Conservation (phyloP, 2,113 vertebrate genomes). For the Oryctolagus cuniculus region mOryCun1.1 NC_091441.1:1335501-1336000, state of each 20-base stretch:
- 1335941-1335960: background rate
- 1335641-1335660: background rate
- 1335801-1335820: background rate
- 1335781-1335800: background rate
- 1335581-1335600: too few species aligned
- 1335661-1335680: background rate
- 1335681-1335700: background rate
- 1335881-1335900: background rate
- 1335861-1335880: background rate
- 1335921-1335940: background rate
- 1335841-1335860: background rate
- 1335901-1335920: too few species aligned
- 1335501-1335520: too few species aligned
- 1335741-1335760: background rate
- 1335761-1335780: too few species aligned
- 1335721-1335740: background rate
- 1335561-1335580: too few species aligned
- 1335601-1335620: accelerated
- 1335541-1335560: background rate
- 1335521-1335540: too few species aligned
- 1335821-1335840: background rate
- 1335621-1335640: accelerated
- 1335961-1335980: accelerated
- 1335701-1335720: too few species aligned
- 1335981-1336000: accelerated